These are phyloP conservation scores for Temnothorax rugatulus DNA, from an alignment of 2,888 invertebrate genomes.

Conservation along the genomic window DNA sequence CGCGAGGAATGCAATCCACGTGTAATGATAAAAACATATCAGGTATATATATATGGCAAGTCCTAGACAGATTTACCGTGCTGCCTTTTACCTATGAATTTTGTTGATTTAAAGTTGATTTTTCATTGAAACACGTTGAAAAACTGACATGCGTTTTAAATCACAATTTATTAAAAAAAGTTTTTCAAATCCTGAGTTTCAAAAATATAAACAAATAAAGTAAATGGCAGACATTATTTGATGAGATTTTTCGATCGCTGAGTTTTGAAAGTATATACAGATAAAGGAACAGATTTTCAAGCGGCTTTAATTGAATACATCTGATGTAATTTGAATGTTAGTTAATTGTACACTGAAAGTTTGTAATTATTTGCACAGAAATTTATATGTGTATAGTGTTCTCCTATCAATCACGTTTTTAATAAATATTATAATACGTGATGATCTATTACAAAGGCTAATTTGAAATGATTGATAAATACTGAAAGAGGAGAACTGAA, in stretches of 20 bases:
- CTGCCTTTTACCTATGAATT: neutral
- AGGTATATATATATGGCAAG: slow-evolving; percentile 2
- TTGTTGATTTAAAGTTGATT: neutral
- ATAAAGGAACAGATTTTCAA: neutral
- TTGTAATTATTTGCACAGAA: neutral
- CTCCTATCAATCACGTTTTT: neutral
- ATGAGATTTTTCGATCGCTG: neutral
- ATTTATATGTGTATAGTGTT: neutral
- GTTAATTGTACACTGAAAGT: too few relatives aligned
- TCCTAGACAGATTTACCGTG: neutral
- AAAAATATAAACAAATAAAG: neutral
- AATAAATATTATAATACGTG: slow-evolving; percentile 3
- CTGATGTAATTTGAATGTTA: too few relatives aligned
- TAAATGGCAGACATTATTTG: neutral
- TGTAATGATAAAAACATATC: slow-evolving; percentile 36
- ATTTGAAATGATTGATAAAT: slow-evolving; percentile 7
- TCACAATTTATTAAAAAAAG: neutral
- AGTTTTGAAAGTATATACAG: neutral
- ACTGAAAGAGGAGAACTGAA: neutral
- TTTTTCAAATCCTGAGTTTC: neutral
- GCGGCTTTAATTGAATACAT: neutral
- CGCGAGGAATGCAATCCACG: slow-evolving; percentile 40
- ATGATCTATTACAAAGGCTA: too few relatives aligned
- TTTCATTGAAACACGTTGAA: neutral
- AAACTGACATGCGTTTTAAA: neutral